Evolutionary conservation across 35 echinoderm and acorn worm species (phyloP), one percentile per base, ranked within the genome.

Genomic region (Ophiothrix spiculata): DNA sequence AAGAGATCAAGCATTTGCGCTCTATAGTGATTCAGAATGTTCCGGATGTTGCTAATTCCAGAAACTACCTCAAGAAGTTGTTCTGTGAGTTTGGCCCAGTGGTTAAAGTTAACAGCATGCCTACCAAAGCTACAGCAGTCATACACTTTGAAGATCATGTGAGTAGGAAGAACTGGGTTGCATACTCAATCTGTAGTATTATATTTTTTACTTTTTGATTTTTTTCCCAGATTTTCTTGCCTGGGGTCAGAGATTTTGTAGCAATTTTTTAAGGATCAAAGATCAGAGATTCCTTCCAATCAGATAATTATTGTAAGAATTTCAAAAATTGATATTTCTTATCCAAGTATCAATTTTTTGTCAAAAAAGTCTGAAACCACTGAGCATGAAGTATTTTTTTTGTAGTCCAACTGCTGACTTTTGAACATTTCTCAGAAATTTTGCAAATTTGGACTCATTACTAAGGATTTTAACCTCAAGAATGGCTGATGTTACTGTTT

Each of bases 141-240:
- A 74, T 95, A 0, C 42, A 87, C 34, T 95, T 91, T 64, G 74
- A 49, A 32, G 63, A 95, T 86, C 93, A 95, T 76, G 93, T 95
- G 78, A 91, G 93, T 95, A 36, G n/a, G 38, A 29, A 38, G 0
- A 42, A 46, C 0, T 11, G 33, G 2, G 31, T 56, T 36, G 2
- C 11, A 74, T 4, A 38, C 21, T 16, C 31, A 14, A 32, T 3
- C 32, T 83, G 38, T 11, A 13, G 33, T 4, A 33, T 13, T 25
- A 33, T 56, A 16, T 33, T 83, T 19, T n/a, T 84, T n/a, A 1
- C 4, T 11, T 36, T 0, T 19, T 77, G 33, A 33, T 32, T 4
- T 0, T 13, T 21, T 33, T 34, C 15, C 8, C 60, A 75, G 25
- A 40, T 33, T 10, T 13, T 39, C 21, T 25, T 1, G 77, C 37